Percentiles rank a stretch among this genome's conserved stretches.
Conservation (phyloP, 2,888 invertebrate species). For the Oxystoma pomonae region DNA sequence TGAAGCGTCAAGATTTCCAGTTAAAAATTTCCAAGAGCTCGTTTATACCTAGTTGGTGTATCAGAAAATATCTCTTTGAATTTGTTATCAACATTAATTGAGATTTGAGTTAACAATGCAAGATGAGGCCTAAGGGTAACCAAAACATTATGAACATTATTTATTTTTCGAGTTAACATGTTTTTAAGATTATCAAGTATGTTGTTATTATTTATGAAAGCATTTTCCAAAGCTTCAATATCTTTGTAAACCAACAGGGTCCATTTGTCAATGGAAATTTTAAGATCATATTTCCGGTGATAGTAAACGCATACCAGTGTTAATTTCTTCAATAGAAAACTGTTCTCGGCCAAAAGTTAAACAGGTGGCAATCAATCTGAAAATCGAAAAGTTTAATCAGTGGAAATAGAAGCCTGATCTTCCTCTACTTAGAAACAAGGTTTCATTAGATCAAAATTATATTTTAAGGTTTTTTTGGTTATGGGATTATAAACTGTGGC, state of each 20-base stretch:
- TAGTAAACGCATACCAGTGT: too few relatives aligned
- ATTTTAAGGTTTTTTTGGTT: too few relatives aligned
- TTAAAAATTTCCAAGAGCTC: neutral
- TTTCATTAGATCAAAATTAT: too few relatives aligned
- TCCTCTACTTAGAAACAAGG: neutral
- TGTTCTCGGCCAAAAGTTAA: neutral
- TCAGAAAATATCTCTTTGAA: conserved; percentile 4
- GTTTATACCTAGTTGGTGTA: conserved; percentile 7
- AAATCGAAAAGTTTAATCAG: neutral
- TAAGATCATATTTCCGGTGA: too few relatives aligned
- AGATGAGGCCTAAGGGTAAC: too few relatives aligned
- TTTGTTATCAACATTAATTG: conserved; percentile 1
- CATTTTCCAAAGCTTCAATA: neutral
- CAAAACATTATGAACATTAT: too few relatives aligned
- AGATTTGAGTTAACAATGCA: conserved; percentile 2
- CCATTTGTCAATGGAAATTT: too few relatives aligned
- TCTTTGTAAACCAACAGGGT: conserved; percentile 15
- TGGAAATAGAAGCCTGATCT: neutral
- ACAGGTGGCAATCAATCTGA: neutral
- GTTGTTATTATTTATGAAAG: too few relatives aligned
- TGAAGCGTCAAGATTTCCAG: neutral
- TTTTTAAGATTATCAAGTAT: too few relatives aligned
- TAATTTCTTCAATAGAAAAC: neutral
- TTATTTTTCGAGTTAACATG: too few relatives aligned
- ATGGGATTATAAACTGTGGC: neutral